These are phyloP conservation scores for Ennomos quercinarius DNA, from an alignment of 2,888 invertebrate genomes.

Conservation along the genomic window DNA sequence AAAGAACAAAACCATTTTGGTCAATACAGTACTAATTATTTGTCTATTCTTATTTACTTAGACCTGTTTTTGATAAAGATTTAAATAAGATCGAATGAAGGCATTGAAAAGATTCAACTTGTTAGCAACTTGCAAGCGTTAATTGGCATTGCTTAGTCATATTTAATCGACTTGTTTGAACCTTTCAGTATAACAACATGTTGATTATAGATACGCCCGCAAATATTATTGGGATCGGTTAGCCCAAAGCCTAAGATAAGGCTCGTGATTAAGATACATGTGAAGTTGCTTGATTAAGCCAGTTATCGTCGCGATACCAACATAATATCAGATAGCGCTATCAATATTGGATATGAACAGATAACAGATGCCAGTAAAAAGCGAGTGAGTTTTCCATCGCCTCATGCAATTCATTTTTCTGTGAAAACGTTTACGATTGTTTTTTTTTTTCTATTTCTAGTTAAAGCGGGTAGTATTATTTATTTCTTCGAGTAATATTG, in stretches of 20 bases:
- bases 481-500: neutral
- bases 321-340: conserved; percentile 58
- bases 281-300: conserved; percentile 54
- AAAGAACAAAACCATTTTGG: too few relatives aligned
- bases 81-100: too few relatives aligned
- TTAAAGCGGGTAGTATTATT: too few relatives aligned
- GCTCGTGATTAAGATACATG: conserved; percentile 49
- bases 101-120: too few relatives aligned
- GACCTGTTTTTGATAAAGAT: too few relatives aligned
- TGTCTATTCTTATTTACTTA: too few relatives aligned
- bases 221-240: conserved; percentile 22
- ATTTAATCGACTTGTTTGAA: conserved; percentile 17
- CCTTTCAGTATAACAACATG: conserved; percentile 6
- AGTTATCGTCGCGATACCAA: conserved; percentile 55
- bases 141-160: conserved; percentile 4
- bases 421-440: neutral
- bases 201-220: conserved; percentile 9
- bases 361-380: conserved; percentile 46
- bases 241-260: conserved; percentile 22
- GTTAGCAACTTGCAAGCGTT: too few relatives aligned
- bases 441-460: too few relatives aligned
- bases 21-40: too few relatives aligned
- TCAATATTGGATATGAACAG: conserved; percentile 54
- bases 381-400: conserved; percentile 35
- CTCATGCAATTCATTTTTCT: conserved; percentile 8